Base-by-base conservation (phyloP, 2,797 vertebrate species). In the Chelon auratus region DNA sequence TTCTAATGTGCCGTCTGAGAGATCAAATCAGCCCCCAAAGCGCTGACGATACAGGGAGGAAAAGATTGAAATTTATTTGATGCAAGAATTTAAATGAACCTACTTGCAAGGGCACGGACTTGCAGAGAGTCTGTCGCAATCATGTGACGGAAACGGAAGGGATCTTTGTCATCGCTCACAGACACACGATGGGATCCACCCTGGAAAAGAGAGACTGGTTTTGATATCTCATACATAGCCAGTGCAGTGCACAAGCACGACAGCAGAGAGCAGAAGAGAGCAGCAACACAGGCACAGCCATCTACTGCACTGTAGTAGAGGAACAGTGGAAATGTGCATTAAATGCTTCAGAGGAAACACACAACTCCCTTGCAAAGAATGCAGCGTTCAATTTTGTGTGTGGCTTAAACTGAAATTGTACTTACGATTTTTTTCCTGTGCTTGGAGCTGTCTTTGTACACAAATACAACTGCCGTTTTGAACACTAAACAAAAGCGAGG, bases 101-200 rank as follows among this genome's bases (percentile, higher is more conserved):
- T 90, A 95, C 95, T 97, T 63, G 96, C 93, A 73, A 96, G 80
- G 0, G 95, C 83, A 12, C 97, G 96, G 73, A 98, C 93, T 92
- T 99, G 97, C 68, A 99, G 93, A 3, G 96, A 95, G 48, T 98
- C 96, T 0, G 96, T 94, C 10, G 97, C 95, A 84, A 99, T 97
- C 97, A 99, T 98, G 92, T 99, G 96, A 45, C 97, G 96, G 58
- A 99, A 99, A 5, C 97, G 95, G 91, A 99, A 96, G 0, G 96
- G 96, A 82, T 97, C 97, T 88, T 93, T 96, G 71, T 99, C 97
- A 40, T 99, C 97, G 0, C 87, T 93, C 72, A 97, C 94, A 0
- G 97, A 96, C 0, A 83, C 89, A 18, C 97, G 93, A 65, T 99
- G 97, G 37, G 97, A 96, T 17, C 90, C 94, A 13, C 96, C 96